Evolutionary conservation across 1,140 invertebrate species (phyloP).

Genomic region (Dreissena polymorpha): DNA sequence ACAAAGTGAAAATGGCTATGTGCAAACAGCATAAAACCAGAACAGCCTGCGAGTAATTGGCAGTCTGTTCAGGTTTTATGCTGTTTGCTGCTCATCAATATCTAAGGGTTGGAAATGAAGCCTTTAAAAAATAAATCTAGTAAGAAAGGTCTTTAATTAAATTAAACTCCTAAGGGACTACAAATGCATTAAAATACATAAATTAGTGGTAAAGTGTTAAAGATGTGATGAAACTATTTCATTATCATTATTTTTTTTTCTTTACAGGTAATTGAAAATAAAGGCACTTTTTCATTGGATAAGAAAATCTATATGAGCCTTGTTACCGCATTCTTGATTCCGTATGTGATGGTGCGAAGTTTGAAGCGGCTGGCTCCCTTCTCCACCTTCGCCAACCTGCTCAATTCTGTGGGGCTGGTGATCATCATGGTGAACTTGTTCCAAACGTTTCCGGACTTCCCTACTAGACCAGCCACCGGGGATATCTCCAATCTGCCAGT

Average conservation of each 20-base stretch:
- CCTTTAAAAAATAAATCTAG: no score
- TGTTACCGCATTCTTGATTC: slow-evolving; percentile 64
- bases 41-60: no score
- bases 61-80: no score
- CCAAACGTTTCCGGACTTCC: slow-evolving; percentile 64
- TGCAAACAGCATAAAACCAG: no score
- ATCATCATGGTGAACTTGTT: slow-evolving; percentile 80
- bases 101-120: no score
- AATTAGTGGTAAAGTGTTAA: no score
- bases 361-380: slow-evolving; percentile 91
- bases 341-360: slow-evolving; percentile 83
- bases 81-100: no score
- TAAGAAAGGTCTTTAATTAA: no score
- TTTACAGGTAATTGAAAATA: slow-evolving; percentile 60
- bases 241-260: slow-evolving; percentile 20
- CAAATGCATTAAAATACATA: no score
- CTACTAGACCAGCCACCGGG: slow-evolving; percentile 84
- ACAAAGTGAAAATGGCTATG: no score
- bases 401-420: slow-evolving; percentile 71
- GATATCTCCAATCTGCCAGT: slow-evolving; percentile 84
- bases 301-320: slow-evolving; percentile 68
- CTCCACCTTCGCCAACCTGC: slow-evolving; percentile 87
- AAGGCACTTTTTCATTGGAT: slow-evolving; percentile 1
- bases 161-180: no score
- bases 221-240: neutral